Conservation (phyloP, 2,888 invertebrate species). For the Eurytoma adleriae region DNA sequence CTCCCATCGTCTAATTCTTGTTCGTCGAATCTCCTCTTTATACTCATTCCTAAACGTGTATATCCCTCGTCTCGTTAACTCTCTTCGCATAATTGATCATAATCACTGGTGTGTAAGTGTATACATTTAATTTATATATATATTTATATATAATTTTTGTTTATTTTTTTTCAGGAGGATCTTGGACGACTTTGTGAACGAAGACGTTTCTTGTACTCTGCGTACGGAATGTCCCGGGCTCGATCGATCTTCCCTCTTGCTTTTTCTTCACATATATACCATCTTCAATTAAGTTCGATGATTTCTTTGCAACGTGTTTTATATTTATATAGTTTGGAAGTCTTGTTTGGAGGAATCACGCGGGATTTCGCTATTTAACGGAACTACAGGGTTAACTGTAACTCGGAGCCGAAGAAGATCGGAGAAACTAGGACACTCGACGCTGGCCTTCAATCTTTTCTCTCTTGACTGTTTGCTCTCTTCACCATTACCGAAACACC, state of each 20-base stretch:
- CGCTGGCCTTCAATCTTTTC: conserved; percentile 25
- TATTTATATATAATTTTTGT: conserved; percentile 58
- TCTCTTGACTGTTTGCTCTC: conserved; percentile 14
- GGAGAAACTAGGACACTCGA: conserved; percentile 44
- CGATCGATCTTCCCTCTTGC: conserved; percentile 11
- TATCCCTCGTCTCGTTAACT: conserved; percentile 8
- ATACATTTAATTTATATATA: conserved; percentile 60
- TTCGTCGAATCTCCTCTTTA: conserved; percentile 15
- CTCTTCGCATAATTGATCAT: conserved; percentile 66
- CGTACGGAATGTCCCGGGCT: conserved; percentile 36
- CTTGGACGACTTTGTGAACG: conserved; percentile 52
- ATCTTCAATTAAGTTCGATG: conserved; percentile 5
- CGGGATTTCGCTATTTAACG: conserved; percentile 25
- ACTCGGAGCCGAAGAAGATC: conserved; percentile 22
- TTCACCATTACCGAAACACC: conserved; percentile 19
- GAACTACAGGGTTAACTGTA: conserved; percentile 24
- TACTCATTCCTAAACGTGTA: background rate
- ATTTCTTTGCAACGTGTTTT: background rate
- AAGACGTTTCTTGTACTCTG: conserved; percentile 51
- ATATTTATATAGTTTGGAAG: conserved; percentile 37
- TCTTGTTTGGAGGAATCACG: conserved; percentile 31
- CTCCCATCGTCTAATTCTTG: conserved; percentile 7
- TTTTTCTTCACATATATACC: background rate
- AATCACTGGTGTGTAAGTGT: conserved; percentile 59
- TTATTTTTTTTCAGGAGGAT: conserved; percentile 40